Evolutionary conservation across 2,113 vertebrate genomes (phyloP), one percentile per base, ranked within the genome.

Genomic region (Dipodomys ordii): DNA sequence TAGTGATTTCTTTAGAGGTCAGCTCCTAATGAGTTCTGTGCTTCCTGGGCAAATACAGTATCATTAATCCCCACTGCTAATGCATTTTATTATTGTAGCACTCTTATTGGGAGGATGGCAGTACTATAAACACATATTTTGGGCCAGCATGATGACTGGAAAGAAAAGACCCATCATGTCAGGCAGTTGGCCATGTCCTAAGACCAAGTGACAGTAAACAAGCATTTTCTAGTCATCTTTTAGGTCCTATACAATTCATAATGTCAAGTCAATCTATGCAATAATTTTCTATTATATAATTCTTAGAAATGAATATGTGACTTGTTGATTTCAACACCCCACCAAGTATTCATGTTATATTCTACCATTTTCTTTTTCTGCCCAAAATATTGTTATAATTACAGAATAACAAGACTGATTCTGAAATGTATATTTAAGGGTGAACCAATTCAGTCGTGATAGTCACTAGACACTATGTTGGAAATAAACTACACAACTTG

Each of bases 1-100:
- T 65, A 81, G 88, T 39, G 90, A 39, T 46, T 73, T 92, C 39
- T 27, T 78, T 90, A 79, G 22, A 87, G 79, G 95, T 94, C 25
- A 74, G 69, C 22, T 74, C 77, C 60, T 84, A 77, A 72, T 71
- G 84, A 87, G 23, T 53, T 15, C 46, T 87, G 15, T 57, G 22
- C 60, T 83, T 73, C 20, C n/a, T 74, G 78, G 87, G 88, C 69
- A 19, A 91, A 91, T 9, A 18, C 13, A 74, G 39, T 13, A 7
- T 39, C 60, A 73, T 64, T 79, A 57, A 53, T 90, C 11, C 57
- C 11, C 44, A 28, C 3, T 74, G 16, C 6, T 25, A 76, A 53
- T 83, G 22, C 22, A 78, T 79, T 28, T 30, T n/a, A 49, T 35
- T 88, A 87, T 83, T 74, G 49, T 69, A 32, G 7, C 6, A 46